These are phyloP conservation scores for Felis catus DNA, from an alignment of 2,113 vertebrate genomes.

Conservation along the genomic window DNA sequence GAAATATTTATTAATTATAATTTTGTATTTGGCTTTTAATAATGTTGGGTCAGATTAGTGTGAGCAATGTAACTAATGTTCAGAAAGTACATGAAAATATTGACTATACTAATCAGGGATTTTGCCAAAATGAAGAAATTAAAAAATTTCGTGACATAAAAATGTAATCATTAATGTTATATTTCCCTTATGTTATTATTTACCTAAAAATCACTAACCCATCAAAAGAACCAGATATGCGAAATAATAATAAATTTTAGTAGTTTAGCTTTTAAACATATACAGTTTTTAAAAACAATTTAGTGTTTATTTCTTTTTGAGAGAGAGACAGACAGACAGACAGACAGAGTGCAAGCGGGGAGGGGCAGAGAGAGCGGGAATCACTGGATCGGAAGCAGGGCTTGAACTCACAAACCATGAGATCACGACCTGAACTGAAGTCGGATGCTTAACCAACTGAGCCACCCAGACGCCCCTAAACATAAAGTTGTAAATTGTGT, in stretches of 20 bases:
- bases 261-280: conserved; percentile 26
- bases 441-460: too few species aligned
- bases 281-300: background rate
- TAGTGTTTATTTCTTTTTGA: too few species aligned
- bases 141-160: conserved; percentile 3
- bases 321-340: too few species aligned
- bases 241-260: background rate
- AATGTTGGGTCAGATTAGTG: background rate
- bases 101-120: background rate
- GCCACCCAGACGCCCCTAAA: too few species aligned
- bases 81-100: conserved; percentile 5
- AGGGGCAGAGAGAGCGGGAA: too few species aligned
- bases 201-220: background rate
- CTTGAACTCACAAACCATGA: too few species aligned
- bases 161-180: background rate
- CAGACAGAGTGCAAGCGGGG: too few species aligned
- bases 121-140: conserved; percentile 32
- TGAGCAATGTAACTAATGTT: background rate
- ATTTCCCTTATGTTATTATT: background rate
- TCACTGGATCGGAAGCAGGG: too few species aligned
- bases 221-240: background rate
- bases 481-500: background rate
- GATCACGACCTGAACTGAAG: too few species aligned
- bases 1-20: background rate
- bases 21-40: background rate